These are phyloP conservation scores for Spilosoma lubricipeda DNA, from an alignment of 2,888 invertebrate genomes.

Conservation along the genomic window DNA sequence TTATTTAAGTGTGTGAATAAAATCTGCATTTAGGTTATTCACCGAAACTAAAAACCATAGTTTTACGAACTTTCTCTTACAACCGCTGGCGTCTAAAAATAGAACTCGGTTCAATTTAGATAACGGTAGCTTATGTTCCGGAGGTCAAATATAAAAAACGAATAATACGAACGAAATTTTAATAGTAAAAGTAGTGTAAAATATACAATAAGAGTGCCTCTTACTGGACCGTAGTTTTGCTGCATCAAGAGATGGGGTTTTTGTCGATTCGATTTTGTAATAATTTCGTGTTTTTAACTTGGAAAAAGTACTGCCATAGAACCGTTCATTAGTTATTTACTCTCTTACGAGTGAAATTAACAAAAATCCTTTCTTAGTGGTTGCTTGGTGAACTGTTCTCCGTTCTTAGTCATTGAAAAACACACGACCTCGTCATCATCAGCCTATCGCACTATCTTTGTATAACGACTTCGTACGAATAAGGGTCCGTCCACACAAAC, in stretches of 20 bases:
- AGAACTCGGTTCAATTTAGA: conserved; percentile 11
- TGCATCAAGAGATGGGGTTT: not conserved
- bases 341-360: no score
- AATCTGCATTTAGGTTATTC: not conserved
- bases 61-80: conserved; percentile 17
- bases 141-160: not conserved
- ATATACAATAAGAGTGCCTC: not conserved
- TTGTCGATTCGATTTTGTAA: no score
- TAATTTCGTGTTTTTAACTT: no score
- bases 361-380: no score
- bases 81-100: conserved; percentile 22
- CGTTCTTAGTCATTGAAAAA: not conserved
- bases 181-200: not conserved
- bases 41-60: not conserved
- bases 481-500: no score
- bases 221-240: not conserved
- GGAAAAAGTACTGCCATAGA: no score
- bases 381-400: not conserved
- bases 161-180: not conserved
- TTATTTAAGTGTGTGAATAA: no score
- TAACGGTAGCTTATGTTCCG: not conserved
- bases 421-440: not conserved
- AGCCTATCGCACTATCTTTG: no score
- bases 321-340: no score
- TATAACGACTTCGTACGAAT: not conserved